A percentile compares a stretch with the other conserved stretches of the same genome.
Conservation (phyloP, 2,888 invertebrate species). For the Neoscelio sp. region DNA sequence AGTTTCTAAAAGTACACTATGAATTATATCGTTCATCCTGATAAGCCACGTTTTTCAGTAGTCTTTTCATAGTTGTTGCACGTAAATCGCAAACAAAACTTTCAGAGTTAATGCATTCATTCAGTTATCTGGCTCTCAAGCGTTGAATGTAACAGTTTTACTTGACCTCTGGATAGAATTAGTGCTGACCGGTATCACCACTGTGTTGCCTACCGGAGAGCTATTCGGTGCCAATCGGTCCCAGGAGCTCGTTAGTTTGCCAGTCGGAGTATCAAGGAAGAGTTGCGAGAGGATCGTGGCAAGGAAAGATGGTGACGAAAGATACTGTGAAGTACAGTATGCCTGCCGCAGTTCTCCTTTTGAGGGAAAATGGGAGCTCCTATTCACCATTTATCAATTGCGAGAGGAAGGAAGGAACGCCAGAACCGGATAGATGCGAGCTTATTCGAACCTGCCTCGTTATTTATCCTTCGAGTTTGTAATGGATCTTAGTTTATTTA, state of each 20-base stretch:
- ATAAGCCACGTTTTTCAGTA: slow-evolving; percentile 12
- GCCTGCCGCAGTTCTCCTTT: slow-evolving; percentile 70
- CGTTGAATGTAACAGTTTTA: slow-evolving; percentile 55
- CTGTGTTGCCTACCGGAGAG: slow-evolving; percentile 19
- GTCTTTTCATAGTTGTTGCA: not conserved
- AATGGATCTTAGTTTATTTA: slow-evolving; percentile 75
- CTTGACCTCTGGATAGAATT: slow-evolving; percentile 57
- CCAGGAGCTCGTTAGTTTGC: slow-evolving; percentile 63
- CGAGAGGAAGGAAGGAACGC: slow-evolving; percentile 63
- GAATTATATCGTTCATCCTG: slow-evolving; percentile 21
- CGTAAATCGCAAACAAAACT: slow-evolving; percentile 28
- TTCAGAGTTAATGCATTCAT: slow-evolving; percentile 51
- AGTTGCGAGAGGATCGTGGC: slow-evolving; percentile 54
- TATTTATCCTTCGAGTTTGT: slow-evolving; percentile 77
- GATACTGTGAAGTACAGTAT: slow-evolving; percentile 75
- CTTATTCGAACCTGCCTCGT: slow-evolving; percentile 76
- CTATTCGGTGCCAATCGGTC: slow-evolving; percentile 58
- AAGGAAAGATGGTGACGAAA: slow-evolving; percentile 73
- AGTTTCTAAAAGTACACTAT: not conserved
- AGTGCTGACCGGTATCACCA: slow-evolving; percentile 53
- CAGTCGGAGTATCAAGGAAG: slow-evolving; percentile 39
- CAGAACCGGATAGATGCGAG: slow-evolving; percentile 69
- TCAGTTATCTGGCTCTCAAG: slow-evolving; percentile 45
- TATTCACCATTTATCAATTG: slow-evolving; percentile 77
- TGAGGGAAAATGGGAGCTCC: slow-evolving; percentile 72